phyloP scores from a whole-genome alignment of 37 sponge, comb jelly and placozoan species.

The Aplysina aerophoba region DNA sequence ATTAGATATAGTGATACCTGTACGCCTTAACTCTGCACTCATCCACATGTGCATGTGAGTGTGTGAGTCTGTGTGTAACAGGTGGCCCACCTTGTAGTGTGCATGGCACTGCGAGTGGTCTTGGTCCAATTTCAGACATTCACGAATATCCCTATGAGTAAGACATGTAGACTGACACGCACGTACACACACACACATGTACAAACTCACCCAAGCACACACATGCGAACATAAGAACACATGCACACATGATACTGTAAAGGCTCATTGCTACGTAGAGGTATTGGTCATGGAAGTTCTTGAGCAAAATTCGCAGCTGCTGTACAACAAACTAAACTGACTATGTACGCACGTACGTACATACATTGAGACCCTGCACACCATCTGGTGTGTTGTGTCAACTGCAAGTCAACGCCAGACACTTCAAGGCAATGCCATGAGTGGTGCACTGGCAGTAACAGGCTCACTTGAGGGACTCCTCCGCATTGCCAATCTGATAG shows the following conservation, averaged over 20 bases:
- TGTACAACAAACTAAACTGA: background rate
- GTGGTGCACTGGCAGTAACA: too few relatives aligned
- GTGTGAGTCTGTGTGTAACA: background rate
- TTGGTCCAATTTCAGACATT: conserved; percentile 95
- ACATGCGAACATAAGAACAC: background rate
- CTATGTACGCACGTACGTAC: background rate
- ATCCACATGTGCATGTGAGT: background rate
- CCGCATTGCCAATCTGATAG: conserved; percentile 87
- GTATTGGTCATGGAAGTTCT: too few relatives aligned
- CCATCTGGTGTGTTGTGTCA: too few relatives aligned
- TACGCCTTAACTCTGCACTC: background rate
- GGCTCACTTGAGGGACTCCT: conserved; percentile 86
- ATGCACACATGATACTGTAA: too few relatives aligned
- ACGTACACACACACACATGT: background rate
- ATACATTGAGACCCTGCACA: too few relatives aligned
- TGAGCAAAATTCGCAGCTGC: too few relatives aligned
- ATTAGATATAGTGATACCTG: too few relatives aligned
- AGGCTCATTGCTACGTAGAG: too few relatives aligned
- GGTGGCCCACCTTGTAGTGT: conserved; percentile 82
- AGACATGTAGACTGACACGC: background rate
- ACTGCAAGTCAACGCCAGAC: too few relatives aligned
- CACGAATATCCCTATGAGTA: conserved; percentile 79
- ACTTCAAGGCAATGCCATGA: too few relatives aligned
- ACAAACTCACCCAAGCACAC: background rate
- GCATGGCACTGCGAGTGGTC: conserved; percentile 88